Evolutionary conservation across 2,888 invertebrate species (phyloP).

Genomic region (Megaustenia siamemsis): DNA sequence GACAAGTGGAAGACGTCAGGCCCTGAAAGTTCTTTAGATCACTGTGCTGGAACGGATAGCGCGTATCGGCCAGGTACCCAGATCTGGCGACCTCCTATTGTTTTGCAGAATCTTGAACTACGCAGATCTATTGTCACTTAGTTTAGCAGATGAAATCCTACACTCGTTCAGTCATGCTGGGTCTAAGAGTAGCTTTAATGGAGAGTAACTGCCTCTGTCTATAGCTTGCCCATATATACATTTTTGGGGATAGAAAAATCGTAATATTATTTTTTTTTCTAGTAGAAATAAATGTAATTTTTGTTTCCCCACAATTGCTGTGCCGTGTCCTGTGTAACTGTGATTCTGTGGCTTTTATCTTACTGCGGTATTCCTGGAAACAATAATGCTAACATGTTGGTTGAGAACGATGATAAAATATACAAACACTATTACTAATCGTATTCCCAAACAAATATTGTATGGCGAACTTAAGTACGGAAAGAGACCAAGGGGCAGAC

Average conservation of each 20-base stretch:
- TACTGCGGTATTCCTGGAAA: no score
- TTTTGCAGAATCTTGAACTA: neutral
- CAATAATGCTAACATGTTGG: no score
- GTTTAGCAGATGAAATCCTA: neutral
- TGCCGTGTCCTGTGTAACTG: no score
- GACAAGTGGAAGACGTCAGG: constrained; percentile 5
- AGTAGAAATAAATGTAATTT: no score
- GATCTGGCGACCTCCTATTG: constrained; percentile 6
- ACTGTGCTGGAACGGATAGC: constrained; percentile 3
- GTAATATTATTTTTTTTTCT: neutral
- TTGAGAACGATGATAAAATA: no score
- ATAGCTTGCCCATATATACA: neutral
- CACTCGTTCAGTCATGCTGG: neutral
- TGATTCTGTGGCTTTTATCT: no score
- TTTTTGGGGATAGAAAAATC: neutral
- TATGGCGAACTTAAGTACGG: no score
- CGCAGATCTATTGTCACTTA: no score
- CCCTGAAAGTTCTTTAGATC: neutral
- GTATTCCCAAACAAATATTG: no score
- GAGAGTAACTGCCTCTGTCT: neutral
- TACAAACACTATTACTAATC: no score
- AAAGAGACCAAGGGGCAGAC: no score
- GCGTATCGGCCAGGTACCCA: neutral
- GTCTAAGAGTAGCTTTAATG: neutral
- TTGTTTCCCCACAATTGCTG: neutral